phyloP scores from a whole-genome alignment of 2,113 vertebrate genomes.

The Erythrocebus patas region DNA sequence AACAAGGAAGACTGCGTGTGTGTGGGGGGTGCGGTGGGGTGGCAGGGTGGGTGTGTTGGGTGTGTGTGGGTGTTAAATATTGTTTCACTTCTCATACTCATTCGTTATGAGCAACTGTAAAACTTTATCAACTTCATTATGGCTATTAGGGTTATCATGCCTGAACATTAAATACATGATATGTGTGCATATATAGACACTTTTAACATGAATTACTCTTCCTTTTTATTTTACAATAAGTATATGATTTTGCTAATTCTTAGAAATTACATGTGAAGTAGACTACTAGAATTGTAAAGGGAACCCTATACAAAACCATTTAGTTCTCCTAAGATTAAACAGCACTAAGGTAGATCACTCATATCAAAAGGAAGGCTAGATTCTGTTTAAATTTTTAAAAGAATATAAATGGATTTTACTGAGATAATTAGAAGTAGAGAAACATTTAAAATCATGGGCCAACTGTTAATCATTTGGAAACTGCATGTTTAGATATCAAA shows the following conservation, averaged over 20 bases:
- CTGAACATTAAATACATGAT: not conserved
- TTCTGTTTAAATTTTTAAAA: not conserved
- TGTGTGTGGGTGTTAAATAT: not conserved
- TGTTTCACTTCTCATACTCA: not conserved
- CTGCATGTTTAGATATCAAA: not conserved
- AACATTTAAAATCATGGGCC: not conserved
- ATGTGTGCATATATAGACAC: not conserved
- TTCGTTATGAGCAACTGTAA: not conserved
- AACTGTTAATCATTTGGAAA: not conserved
- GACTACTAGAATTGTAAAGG: not conserved
- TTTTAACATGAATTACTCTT: not conserved
- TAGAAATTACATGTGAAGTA: not conserved
- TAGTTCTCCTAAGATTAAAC: not conserved
- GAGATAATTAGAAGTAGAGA: not conserved
- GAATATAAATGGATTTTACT: not conserved
- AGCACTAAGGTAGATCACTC: not conserved
- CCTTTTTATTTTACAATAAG: not conserved
- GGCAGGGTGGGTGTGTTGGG: too few relatives aligned
- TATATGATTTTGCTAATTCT: not conserved
- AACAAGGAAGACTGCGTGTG: not conserved
- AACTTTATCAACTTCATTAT: not conserved
- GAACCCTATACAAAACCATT: not conserved
- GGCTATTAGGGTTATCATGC: rapidly evolving
- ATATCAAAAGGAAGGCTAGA: not conserved
- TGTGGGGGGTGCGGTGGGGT: too few relatives aligned